phyloP scores from a whole-genome alignment of 2,113 vertebrate species.

The Narcine bancroftii region DNA sequence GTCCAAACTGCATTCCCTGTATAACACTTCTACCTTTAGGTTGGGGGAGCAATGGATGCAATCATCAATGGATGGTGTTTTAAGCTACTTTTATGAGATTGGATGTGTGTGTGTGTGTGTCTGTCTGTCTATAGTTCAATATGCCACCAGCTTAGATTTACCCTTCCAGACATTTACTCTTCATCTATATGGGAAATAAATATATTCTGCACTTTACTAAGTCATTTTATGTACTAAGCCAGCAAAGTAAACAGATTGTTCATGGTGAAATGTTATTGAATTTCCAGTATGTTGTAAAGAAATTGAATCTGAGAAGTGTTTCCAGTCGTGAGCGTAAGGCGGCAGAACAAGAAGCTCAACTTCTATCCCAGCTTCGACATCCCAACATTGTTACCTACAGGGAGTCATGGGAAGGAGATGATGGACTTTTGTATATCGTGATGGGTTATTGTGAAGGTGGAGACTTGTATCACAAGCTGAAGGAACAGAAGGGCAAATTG shows the following conservation, averaged over 20 bases:
- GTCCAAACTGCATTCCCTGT: no score
- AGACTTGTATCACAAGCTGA: slow-evolving; percentile 87
- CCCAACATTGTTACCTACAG: slow-evolving; percentile 95
- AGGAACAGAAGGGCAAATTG: slow-evolving; percentile 81
- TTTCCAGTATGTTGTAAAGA: slow-evolving; percentile 88
- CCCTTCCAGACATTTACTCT: neutral
- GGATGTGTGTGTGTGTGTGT: no score
- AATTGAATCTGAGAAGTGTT: slow-evolving; percentile 76
- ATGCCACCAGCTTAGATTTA: no score
- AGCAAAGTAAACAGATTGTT: neutral
- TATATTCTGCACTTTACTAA: neutral
- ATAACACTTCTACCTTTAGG: no score
- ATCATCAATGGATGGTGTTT: no score
- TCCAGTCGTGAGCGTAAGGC: slow-evolving; percentile 73
- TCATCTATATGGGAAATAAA: neutral
- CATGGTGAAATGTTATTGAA: slow-evolving; percentile 37
- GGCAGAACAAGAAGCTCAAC: slow-evolving; percentile 90
- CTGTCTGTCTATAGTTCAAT: no score
- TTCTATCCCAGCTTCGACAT: slow-evolving; percentile 80
- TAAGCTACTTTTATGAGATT: no score
- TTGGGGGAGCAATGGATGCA: no score
- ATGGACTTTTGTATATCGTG: slow-evolving; percentile 83
- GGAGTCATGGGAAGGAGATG: slow-evolving; percentile 89
- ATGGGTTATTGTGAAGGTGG: slow-evolving; percentile 98
- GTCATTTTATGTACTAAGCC: neutral